These are phyloP conservation scores for Oryzias dopingdopingensis DNA, from an alignment of 2,797 vertebrate species.

Conservation along the genomic window DNA sequence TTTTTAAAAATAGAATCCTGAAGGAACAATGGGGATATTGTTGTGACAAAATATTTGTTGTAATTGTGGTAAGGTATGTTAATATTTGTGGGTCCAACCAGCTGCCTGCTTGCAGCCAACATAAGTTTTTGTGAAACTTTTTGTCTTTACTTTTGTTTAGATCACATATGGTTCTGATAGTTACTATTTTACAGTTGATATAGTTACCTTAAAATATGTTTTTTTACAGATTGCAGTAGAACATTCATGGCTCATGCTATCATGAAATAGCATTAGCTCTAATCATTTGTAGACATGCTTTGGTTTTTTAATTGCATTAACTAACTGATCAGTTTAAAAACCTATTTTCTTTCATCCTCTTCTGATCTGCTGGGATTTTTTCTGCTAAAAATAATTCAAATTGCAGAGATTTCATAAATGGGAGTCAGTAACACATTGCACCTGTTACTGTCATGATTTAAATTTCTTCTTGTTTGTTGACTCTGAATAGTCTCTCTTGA, in stretches of 20 bases:
- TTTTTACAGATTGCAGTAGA: constrained; percentile 20
- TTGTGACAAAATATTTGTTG: no score
- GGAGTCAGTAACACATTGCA: constrained; percentile 20
- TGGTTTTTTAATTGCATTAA: background rate
- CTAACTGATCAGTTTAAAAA: background rate
- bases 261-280: constrained; percentile 18
- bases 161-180: no score
- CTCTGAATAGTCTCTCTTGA: background rate
- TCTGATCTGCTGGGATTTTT: background rate
- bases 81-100: no score
- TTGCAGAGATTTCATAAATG: constrained; percentile 1
- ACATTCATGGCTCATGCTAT: constrained; percentile 28
- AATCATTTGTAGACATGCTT: background rate
- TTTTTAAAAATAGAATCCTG: no score
- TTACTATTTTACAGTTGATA: no score
- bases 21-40: no score
- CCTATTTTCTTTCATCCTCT: background rate
- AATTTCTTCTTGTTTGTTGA: background rate
- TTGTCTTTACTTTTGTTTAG: no score
- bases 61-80: no score
- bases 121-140: no score
- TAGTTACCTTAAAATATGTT: background rate
- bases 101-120: no score
- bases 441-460: constrained; percentile 18
- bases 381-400: background rate